phyloP scores from a whole-genome alignment of 2,888 invertebrate species.

The Hirtodrosophila trivittata region DNA sequence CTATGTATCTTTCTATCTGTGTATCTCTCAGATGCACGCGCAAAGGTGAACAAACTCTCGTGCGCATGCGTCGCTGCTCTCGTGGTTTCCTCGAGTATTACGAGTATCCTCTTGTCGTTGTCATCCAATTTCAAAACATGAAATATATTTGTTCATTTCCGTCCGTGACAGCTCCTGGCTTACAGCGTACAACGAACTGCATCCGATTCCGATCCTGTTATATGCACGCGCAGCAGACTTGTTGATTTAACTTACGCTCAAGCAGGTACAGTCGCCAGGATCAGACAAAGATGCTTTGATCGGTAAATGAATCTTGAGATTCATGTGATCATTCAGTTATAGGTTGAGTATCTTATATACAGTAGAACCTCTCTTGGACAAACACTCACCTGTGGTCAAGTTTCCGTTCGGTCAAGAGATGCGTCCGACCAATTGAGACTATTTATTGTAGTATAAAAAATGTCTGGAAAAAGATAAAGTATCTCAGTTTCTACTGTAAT shows the following conservation, averaged over 20 bases:
- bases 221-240: constrained; percentile 41
- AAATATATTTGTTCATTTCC: constrained; percentile 67
- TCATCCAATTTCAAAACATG: constrained; percentile 71
- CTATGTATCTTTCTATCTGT: constrained; percentile 18
- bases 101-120: constrained; percentile 48
- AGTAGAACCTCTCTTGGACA: no score
- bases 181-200: constrained; percentile 70
- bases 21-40: constrained; percentile 26
- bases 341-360: no score
- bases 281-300: neutral
- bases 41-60: constrained; percentile 72
- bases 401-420: no score
- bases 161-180: constrained; percentile 28
- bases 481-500: no score
- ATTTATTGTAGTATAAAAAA: no score
- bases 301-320: no score
- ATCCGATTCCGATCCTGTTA: constrained; percentile 56
- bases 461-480: no score
- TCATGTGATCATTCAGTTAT: no score
- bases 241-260: constrained; percentile 37
- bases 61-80: constrained; percentile 56
- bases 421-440: no score
- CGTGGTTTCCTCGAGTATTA: constrained; percentile 22
- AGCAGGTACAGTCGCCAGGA: constrained; percentile 41
- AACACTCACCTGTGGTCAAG: no score